phyloP scores from a whole-genome alignment of 2,888 invertebrate genomes.

The Troglohyphantes excavatus region DNA sequence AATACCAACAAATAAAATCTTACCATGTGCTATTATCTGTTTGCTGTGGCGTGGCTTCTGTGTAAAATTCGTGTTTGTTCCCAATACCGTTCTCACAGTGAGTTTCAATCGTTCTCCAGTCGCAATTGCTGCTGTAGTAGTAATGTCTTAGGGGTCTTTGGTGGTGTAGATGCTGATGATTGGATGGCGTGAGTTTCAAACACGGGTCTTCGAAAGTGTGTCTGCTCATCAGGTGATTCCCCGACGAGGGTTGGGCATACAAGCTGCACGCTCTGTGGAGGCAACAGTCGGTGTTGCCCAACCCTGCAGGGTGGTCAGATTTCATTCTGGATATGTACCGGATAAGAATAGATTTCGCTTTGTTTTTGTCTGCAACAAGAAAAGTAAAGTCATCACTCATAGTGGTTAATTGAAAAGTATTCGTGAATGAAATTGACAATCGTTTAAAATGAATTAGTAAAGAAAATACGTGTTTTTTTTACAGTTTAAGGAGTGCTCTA shows the following conservation, averaged over 20 bases:
- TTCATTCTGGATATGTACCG: slow-evolving; percentile 20
- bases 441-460: too few species aligned
- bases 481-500: too few species aligned
- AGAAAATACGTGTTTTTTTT: too few species aligned
- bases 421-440: too few species aligned
- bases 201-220: slow-evolving; percentile 35
- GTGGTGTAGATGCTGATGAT: slow-evolving; percentile 7
- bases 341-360: too few species aligned
- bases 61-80: slow-evolving; percentile 48
- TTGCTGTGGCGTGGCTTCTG: slow-evolving; percentile 24
- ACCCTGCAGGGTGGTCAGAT: slow-evolving; percentile 45
- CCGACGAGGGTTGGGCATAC: neutral
- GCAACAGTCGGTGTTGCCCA: slow-evolving; percentile 60
- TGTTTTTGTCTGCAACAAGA: too few species aligned
- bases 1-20: neutral
- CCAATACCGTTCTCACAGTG: slow-evolving; percentile 28
- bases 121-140: slow-evolving; percentile 40
- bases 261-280: slow-evolving; percentile 50
- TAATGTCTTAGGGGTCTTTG: slow-evolving; percentile 25
- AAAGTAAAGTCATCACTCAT: too few species aligned
- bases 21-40: slow-evolving; percentile 44
- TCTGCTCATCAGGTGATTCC: slow-evolving; percentile 20
- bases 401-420: too few species aligned
- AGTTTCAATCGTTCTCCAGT: slow-evolving; percentile 47
- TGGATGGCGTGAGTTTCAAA: slow-evolving; percentile 19